Conservation (phyloP, 2,888 invertebrate genomes). For the Euzetes globulus region DNA sequence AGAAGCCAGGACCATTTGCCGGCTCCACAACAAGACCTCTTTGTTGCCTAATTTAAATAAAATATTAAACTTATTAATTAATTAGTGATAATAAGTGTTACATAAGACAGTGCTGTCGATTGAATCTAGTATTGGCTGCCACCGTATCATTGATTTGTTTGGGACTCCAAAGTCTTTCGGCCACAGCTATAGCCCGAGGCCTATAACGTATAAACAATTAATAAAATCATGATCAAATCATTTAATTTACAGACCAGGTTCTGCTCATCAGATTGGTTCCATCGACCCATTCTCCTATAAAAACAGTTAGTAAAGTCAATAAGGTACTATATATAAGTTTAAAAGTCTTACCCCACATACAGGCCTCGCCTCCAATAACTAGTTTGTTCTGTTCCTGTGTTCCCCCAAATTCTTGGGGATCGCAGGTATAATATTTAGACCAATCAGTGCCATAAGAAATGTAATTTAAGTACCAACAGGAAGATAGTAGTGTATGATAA, state of each 20-base stretch:
- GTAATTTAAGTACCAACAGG: slow-evolving; percentile 81
- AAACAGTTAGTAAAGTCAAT: background rate
- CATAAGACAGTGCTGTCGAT: slow-evolving; percentile 54
- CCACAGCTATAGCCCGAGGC: slow-evolving; percentile 75
- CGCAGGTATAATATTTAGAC: slow-evolving; percentile 53
- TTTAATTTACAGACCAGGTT: slow-evolving; percentile 56
- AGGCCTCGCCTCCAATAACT: slow-evolving; percentile 81
- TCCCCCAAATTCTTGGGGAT: slow-evolving; percentile 41
- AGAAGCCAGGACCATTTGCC: slow-evolving; percentile 41
- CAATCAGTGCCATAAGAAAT: slow-evolving; percentile 53
- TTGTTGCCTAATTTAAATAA: slow-evolving; percentile 32
- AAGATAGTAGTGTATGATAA: slow-evolving; percentile 60
- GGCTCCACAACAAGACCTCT: slow-evolving; percentile 41
- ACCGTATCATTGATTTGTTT: slow-evolving; percentile 46
- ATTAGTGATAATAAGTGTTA: background rate
- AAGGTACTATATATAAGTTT: background rate
- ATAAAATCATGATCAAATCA: slow-evolving; percentile 36
- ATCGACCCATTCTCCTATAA: slow-evolving; percentile 63
- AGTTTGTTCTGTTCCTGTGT: slow-evolving; percentile 54
- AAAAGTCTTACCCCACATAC: slow-evolving; percentile 66
- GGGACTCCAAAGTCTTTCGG: slow-evolving; percentile 73
- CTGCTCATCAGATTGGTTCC: slow-evolving; percentile 55
- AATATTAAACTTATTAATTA: background rate
- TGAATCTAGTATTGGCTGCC: slow-evolving; percentile 57
- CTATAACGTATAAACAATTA: slow-evolving; percentile 44